Evolutionary conservation across 2,113 vertebrate genomes (phyloP), one percentile per base, ranked within the genome.

Genomic region (Leptobrachium ailaonicum): DNA sequence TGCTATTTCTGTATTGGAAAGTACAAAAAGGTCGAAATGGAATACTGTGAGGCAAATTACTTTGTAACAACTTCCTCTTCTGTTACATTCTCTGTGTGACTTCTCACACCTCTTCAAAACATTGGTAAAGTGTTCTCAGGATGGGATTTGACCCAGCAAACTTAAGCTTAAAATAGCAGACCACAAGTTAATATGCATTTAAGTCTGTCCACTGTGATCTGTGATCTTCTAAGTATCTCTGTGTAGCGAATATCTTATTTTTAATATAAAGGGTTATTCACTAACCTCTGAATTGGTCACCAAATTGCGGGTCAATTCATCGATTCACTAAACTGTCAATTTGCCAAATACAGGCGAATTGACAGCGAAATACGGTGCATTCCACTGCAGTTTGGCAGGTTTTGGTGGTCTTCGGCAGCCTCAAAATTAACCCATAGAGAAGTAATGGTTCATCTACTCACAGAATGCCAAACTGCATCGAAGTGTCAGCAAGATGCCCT

Each of bases 141-240:
- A 77, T 77, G 76, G 54, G 53, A 60, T 62, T 70, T 77, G 76
- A 77, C 67, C 76, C 67, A 62, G 60, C 67, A 77, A 70, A 70
- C 53, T 56, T 8, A 77, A 77, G 20, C 20, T 14, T 13, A 71
- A 77, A 77, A 69, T 71, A 62, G 42, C 32, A 62, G 54, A 43
- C 58, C 53, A 63, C n/a, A 70, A 75, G 13, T 20, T 56, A 63
- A 14, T 63, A 63, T 32, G 71, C 54, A 66, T 77, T 70, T 62
- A n/a, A 60, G 56, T 60, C 56, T 4, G 56, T 14, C 56, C 13
- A 14, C 56, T 60, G 56, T 2, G 13, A 13, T 60, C 50, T 54
- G 6, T 54, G 12, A 54, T 32, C 20, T 32, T 50, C 47, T 50
- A 4, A 60, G 56, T 13, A 11, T 11, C 13, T 60, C 3, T 12